Conservation (phyloP, 2,113 vertebrate species). For the Xyrauchen texanus region DNA sequence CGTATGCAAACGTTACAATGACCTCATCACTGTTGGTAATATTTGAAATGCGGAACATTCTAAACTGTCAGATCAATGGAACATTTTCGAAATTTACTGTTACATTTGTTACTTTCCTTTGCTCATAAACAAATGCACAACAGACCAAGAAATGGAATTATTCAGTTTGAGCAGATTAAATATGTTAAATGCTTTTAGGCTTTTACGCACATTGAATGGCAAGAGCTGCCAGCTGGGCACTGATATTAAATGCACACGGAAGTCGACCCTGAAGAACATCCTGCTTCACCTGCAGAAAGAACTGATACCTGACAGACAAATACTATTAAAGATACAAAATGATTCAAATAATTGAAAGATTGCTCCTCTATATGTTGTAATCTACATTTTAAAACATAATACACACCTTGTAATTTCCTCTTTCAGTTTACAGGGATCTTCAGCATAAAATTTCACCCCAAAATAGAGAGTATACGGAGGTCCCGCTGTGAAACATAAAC, state of each 20-base stretch:
- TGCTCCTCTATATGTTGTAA: background rate
- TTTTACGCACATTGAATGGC: slow-evolving; percentile 81
- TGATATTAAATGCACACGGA: slow-evolving; percentile 74
- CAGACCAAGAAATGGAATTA: too few species aligned
- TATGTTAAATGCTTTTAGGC: too few species aligned
- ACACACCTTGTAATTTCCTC: slow-evolving; percentile 88
- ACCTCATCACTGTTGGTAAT: too few species aligned
- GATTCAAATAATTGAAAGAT: too few species aligned
- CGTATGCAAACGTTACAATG: too few species aligned
- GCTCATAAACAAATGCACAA: too few species aligned
- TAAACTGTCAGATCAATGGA: too few species aligned
- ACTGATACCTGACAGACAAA: slow-evolving; percentile 82
- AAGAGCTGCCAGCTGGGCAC: slow-evolving; percentile 80
- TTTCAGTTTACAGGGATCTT: slow-evolving; percentile 86
- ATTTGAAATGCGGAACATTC: too few species aligned
- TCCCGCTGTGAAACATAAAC: slow-evolving; percentile 73
- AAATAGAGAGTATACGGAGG: slow-evolving; percentile 93
- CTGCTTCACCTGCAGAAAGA: slow-evolving; percentile 91
- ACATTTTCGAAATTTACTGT: too few species aligned
- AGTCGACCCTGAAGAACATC: slow-evolving; percentile 86
- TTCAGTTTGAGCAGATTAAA: too few species aligned
- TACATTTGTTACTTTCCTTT: too few species aligned
- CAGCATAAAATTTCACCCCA: slow-evolving; percentile 90
- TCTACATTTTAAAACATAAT: background rate
- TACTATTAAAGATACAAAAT: slow-evolving; percentile 20